phyloP scores from a whole-genome alignment of 2,113 vertebrate species.

The Ranitomeya imitator region DNA sequence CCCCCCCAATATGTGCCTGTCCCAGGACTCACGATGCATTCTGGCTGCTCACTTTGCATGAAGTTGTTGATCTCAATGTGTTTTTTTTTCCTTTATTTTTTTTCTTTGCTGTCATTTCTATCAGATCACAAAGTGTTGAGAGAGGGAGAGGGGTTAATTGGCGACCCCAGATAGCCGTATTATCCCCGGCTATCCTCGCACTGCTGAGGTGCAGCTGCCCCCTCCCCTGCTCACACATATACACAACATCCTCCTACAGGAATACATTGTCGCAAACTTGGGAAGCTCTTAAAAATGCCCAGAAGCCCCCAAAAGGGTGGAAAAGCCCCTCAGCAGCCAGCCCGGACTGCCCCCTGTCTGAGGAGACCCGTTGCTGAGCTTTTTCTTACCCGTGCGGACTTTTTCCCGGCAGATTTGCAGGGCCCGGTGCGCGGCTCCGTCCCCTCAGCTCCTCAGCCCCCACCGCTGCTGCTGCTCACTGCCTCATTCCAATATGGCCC shows the following conservation, averaged over 20 bases:
- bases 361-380: constrained; percentile 55
- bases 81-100: not conserved
- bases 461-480: constrained; percentile 58
- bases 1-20: not conserved
- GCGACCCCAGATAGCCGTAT: not conserved
- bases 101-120: not conserved
- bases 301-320: not conserved
- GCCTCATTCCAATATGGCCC: constrained; percentile 59
- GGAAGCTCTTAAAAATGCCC: constrained; percentile 54
- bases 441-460: constrained; percentile 50
- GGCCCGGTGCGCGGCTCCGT: constrained; percentile 51
- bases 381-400: constrained; percentile 55
- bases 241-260: constrained; percentile 57
- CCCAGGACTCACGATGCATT: not conserved
- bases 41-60: constrained; percentile 50
- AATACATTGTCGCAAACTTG: constrained; percentile 56
- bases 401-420: constrained; percentile 51
- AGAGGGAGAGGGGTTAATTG: not conserved
- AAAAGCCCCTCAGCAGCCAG: constrained; percentile 48
- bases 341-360: constrained; percentile 35
- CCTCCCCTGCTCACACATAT: constrained; percentile 51
- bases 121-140: not conserved
- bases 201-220: constrained; percentile 53
- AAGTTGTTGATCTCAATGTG: constrained; percentile 50
- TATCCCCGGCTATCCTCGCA: constrained; percentile 9